phyloP scores from a whole-genome alignment of 2,113 vertebrate species.

The Pedionomus torquatus region DNA sequence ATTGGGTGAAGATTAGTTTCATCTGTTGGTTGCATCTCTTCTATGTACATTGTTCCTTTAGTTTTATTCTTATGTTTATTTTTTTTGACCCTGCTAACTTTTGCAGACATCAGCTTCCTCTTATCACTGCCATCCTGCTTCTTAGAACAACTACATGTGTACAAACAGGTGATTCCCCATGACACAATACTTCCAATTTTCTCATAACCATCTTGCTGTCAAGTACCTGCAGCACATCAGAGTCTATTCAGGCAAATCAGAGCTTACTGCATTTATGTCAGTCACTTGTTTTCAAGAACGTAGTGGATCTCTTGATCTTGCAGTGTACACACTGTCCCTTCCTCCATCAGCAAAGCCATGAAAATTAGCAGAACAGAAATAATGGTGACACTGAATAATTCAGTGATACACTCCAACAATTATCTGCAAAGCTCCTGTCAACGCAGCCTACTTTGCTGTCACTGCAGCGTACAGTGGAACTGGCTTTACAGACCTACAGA shows the following conservation, averaged over 20 bases:
- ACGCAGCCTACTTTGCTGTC: slow-evolving; percentile 6
- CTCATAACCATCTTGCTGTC: neutral
- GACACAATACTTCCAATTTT: neutral
- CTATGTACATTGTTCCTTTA: neutral
- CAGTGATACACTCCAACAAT: neutral
- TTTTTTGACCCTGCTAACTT: neutral
- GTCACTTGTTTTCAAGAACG: neutral
- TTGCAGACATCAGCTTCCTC: neutral
- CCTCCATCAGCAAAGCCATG: neutral
- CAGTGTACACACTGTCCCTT: neutral
- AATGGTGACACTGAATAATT: slow-evolving; percentile 10
- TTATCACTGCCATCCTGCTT: neutral
- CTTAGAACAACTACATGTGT: neutral
- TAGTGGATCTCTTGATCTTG: neutral
- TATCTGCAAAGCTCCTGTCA: slow-evolving; percentile 46
- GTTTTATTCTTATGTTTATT: neutral
- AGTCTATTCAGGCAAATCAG: neutral
- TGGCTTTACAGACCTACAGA: neutral
- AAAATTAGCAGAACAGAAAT: slow-evolving; percentile 34
- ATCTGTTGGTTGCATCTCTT: neutral
- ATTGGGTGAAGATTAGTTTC: neutral
- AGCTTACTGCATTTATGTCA: neutral
- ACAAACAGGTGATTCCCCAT: neutral
- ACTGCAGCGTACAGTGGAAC: neutral
- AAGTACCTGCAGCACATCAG: neutral